Percentiles rank a stretch among this genome's conserved stretches.
Conservation (phyloP, 2,888 invertebrate genomes). For the Carabus problematicus region DNA sequence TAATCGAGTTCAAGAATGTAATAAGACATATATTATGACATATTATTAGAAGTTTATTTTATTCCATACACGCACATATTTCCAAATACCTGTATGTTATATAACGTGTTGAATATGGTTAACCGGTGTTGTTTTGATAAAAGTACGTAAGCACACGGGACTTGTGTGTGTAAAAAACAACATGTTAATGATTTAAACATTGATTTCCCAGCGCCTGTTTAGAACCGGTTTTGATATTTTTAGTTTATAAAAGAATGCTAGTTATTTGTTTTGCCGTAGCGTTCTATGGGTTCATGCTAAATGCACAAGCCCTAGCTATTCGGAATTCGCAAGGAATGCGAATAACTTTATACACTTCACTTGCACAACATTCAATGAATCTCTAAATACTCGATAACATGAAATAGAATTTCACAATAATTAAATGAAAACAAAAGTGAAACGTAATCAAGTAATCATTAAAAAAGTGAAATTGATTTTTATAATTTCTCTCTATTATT, state of each 20-base stretch:
- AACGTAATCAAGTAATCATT: slow-evolving; percentile 1
- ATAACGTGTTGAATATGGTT: too few species aligned
- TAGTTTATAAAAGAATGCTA: slow-evolving; percentile 21
- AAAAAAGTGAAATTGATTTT: slow-evolving; percentile 20
- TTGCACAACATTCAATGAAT: neutral
- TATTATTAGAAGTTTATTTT: too few species aligned
- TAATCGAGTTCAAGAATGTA: too few species aligned
- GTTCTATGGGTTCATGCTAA: slow-evolving; percentile 30
- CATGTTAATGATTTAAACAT: too few species aligned
- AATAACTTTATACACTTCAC: neutral
- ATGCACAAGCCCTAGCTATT: slow-evolving; percentile 1
- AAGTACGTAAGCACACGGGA: too few species aligned
- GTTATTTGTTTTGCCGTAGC: slow-evolving; percentile 26
- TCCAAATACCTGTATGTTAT: too few species aligned
- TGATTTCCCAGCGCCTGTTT: too few species aligned
- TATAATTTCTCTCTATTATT: too few species aligned
- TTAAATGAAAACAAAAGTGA: slow-evolving; percentile 25
- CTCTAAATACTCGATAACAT: slow-evolving; percentile 6
- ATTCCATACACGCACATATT: too few species aligned
- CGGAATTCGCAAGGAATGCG: slow-evolving; percentile 26
- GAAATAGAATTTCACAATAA: slow-evolving; percentile 16
- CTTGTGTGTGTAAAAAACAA: too few species aligned
- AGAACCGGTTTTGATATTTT: slow-evolving; percentile 18
- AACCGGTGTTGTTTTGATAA: too few species aligned
- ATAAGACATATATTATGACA: too few species aligned